Percentiles rank a stretch among this genome's conserved stretches.
These are phyloP conservation scores for Corythaixoides concolor DNA, from an alignment of 2,113 vertebrate species.

Conservation along the genomic window DNA sequence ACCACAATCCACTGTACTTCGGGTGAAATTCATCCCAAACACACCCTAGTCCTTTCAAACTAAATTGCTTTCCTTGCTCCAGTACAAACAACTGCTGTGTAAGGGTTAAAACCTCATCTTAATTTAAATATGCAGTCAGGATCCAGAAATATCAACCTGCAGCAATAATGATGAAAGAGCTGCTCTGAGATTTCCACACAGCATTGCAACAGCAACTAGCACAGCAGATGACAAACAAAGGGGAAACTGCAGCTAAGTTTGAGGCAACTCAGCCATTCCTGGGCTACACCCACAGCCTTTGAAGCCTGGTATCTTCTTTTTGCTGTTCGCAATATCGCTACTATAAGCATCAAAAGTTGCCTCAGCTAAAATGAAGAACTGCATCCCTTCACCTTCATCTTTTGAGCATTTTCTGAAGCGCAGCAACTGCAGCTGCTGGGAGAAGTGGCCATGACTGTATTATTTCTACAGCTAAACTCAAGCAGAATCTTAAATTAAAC, in stretches of 20 bases:
- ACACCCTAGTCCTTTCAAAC: neutral
- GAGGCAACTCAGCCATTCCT: constrained; percentile 11
- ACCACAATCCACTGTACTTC: neutral
- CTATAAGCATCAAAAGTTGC: neutral
- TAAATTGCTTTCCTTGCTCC: neutral
- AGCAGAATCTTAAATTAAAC: constrained; percentile 27
- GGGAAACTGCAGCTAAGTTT: constrained; percentile 21
- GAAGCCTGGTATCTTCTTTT: neutral
- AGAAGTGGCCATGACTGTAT: neutral
- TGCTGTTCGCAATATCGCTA: neutral
- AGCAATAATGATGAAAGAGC: constrained; percentile 46
- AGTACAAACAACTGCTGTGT: neutral
- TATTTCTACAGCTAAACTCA: neutral
- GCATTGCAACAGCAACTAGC: constrained; percentile 12
- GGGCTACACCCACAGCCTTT: neutral
- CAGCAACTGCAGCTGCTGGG: neutral
- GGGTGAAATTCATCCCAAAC: neutral
- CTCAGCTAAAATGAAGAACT: neutral
- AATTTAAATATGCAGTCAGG: constrained; percentile 23
- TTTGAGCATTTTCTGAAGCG: neutral
- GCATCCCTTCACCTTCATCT: neutral
- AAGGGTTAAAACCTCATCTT: constrained; percentile 32
- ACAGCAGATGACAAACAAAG: constrained; percentile 14
- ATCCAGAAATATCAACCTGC: constrained; percentile 48
- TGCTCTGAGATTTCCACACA: constrained; percentile 29